Evolutionary conservation across 2,797 vertebrate species (phyloP), one percentile per base, ranked within the genome.

Genomic region (Sciurus vulgaris): DNA sequence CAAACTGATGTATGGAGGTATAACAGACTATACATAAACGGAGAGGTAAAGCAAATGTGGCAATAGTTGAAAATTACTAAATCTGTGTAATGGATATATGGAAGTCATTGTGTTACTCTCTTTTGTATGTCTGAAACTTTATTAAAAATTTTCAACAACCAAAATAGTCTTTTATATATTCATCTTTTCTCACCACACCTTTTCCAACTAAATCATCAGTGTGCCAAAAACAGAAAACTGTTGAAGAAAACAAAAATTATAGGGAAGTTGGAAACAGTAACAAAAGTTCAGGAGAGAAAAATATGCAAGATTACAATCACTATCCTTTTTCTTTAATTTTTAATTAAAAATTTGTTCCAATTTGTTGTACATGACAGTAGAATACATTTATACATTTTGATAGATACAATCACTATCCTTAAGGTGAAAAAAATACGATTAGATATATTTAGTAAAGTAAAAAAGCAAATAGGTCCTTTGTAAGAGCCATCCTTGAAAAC

Each of bases 81-180:
- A 77, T 77, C 54, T 72, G 15, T 90, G 26, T 54, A 81, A 61
- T 38, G 24, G 10, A 56, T 12, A 51, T 22, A 51, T 2, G 8
- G 10, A 5, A 11, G 20, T 44, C 18, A 24, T 12, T n/a, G 15
- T 24, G 5, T n/a, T 70, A 54, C 18, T 85, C 15, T 90, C 44
- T 93, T 95, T 20, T 93, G 41, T 59, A 30, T 56, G 33, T 90
- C 49, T 97, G 20, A 91, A 93, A 85, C n/a, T 38, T 41, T 8
- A 1, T 41, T 72, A 78, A 91, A 67, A 26, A 11, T 3, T 65
- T 95, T 74, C 54, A 77, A 49, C 30, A 76, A 86, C 18, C 89
- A 77, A 95, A 95, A 54, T 17, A 67, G 28, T 14, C n/a, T 81
- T 88, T 38, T 26, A 81, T 44, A 65, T 13, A 30, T 51, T 90